These are phyloP conservation scores for Cheilosia scutellata DNA, from an alignment of 2,888 invertebrate species.

Conservation along the genomic window DNA sequence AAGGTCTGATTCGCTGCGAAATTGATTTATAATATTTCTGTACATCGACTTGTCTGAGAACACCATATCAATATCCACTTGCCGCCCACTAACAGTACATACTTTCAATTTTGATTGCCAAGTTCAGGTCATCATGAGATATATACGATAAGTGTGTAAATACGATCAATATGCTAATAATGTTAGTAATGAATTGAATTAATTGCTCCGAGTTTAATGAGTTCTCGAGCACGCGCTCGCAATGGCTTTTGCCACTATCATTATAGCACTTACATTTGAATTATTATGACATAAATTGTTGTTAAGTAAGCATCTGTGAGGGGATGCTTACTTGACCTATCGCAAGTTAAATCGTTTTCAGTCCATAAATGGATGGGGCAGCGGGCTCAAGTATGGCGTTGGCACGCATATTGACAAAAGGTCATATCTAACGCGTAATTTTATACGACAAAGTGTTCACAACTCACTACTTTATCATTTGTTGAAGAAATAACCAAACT, in stretches of 20 bases:
- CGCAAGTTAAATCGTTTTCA: not conserved
- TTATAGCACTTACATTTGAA: not conserved
- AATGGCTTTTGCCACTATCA: not conserved
- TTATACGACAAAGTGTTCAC: not conserved
- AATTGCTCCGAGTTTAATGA: not conserved
- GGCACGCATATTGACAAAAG: too few species aligned
- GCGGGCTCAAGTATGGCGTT: not conserved
- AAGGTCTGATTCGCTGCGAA: conserved; percentile 16
- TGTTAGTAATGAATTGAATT: not conserved
- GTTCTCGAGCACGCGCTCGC: not conserved
- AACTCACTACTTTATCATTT: not conserved
- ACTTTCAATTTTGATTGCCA: not conserved
- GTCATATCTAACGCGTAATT: too few species aligned
- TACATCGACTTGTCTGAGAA: not conserved
- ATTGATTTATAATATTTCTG: not conserved
- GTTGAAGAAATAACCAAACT: not conserved
- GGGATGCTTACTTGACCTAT: not conserved
- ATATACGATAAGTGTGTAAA: too few species aligned
- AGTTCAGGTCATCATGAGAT: not conserved
- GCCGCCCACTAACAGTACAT: conserved; percentile 9
- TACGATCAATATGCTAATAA: not conserved
- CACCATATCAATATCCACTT: conserved; percentile 6
- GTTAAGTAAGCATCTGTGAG: not conserved
- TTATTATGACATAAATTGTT: not conserved
- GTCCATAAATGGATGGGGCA: conserved; percentile 1